Conservation (phyloP, 2,888 invertebrate genomes). For the Uropetala carovei region DNA sequence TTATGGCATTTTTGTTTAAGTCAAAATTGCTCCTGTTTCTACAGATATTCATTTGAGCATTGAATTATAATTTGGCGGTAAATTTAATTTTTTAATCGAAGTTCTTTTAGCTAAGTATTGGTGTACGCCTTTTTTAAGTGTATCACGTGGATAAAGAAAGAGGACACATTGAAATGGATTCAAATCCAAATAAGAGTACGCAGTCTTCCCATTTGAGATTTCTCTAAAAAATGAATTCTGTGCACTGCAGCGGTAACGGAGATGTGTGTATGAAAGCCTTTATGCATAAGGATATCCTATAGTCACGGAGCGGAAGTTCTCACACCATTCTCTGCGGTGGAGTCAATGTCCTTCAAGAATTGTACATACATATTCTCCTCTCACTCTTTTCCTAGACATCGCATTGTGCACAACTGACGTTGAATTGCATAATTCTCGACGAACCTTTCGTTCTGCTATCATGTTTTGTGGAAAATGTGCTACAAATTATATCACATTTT, state of each 20-base stretch:
- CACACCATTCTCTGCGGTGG: neutral
- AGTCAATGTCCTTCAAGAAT: neutral
- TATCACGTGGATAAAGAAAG: too few species aligned
- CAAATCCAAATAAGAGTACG: neutral
- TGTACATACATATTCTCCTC: neutral
- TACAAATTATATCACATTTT: too few species aligned
- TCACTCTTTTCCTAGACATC: neutral
- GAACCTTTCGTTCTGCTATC: too few species aligned
- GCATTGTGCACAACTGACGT: neutral
- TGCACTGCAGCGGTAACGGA: neutral
- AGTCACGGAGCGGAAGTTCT: neutral
- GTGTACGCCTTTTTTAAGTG: too few species aligned
- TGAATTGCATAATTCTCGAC: neutral
- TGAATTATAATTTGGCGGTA: too few species aligned
- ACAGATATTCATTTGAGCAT: too few species aligned
- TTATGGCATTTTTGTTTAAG: too few species aligned
- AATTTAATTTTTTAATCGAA: too few species aligned
- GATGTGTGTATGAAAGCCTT: neutral
- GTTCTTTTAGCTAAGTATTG: too few species aligned
- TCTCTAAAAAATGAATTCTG: neutral
- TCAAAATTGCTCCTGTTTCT: too few species aligned
- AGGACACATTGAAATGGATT: too few species aligned
- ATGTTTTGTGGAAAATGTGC: too few species aligned
- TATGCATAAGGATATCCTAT: neutral
- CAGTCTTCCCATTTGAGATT: neutral